Conservation (phyloP, 2,888 invertebrate genomes). For the Pteria penguin region DNA sequence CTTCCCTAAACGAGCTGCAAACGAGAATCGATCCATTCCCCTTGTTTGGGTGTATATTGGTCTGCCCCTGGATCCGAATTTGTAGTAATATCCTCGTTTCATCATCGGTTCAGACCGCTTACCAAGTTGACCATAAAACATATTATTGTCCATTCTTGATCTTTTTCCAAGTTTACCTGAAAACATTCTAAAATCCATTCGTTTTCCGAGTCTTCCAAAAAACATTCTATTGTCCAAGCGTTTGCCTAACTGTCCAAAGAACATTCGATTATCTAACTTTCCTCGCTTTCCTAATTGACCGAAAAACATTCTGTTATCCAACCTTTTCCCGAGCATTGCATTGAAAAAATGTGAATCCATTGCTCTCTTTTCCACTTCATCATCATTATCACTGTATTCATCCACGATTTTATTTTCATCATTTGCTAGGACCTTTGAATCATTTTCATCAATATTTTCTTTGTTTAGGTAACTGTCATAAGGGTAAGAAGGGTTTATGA, state of each 20-base stretch:
- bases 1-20: slow-evolving; percentile 18
- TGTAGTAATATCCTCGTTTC: neutral
- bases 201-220: slow-evolving; percentile 17
- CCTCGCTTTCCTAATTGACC: slow-evolving; percentile 14
- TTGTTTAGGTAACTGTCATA: neutral
- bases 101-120: neutral
- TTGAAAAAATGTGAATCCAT: slow-evolving; percentile 12
- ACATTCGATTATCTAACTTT: slow-evolving; percentile 8
- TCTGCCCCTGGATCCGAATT: neutral
- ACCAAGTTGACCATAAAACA: slow-evolving; percentile 12
- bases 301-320: slow-evolving; percentile 13
- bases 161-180: slow-evolving; percentile 9
- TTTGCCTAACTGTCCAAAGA: slow-evolving; percentile 7
- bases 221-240: slow-evolving; percentile 10
- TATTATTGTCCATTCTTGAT: neutral
- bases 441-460: neutral
- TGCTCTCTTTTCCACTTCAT: slow-evolving; percentile 1
- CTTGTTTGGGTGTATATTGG: slow-evolving; percentile 24
- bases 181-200: slow-evolving; percentile 7
- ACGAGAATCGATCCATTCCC: slow-evolving; percentile 26
- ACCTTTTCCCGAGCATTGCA: slow-evolving; percentile 13
- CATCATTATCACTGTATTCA: neutral
- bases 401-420: neutral
- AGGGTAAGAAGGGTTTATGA: neutral
- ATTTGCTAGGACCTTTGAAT: neutral